phyloP scores from a whole-genome alignment of 2,888 invertebrate genomes.

The Nemapogon koenigi region DNA sequence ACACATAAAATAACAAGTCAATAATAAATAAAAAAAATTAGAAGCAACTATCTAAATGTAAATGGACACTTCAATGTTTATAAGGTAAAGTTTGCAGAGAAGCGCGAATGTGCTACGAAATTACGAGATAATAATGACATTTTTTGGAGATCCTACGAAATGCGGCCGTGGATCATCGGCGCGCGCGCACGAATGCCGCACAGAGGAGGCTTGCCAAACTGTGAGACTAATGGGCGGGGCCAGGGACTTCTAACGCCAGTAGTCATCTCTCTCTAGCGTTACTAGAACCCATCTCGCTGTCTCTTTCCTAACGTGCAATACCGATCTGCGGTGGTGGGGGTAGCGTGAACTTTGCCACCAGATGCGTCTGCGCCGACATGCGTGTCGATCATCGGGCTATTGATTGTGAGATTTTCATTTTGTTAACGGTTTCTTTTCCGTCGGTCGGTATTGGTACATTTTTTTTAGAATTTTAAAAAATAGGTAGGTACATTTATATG shows the following conservation, averaged over 20 bases:
- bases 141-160: neutral
- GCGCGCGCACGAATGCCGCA: slow-evolving; percentile 58
- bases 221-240: slow-evolving; percentile 44
- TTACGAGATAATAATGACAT: neutral
- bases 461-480: no score
- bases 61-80: no score
- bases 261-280: slow-evolving; percentile 32
- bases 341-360: slow-evolving; percentile 60
- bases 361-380: no score
- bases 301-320: slow-evolving; percentile 52
- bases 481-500: no score
- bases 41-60: neutral
- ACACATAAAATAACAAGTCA: slow-evolving; percentile 15
- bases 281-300: slow-evolving; percentile 19
- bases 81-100: neutral
- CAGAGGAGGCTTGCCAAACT: slow-evolving; percentile 52
- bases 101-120: neutral
- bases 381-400: no score
- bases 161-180: slow-evolving; percentile 37
- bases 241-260: slow-evolving; percentile 50
- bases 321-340: slow-evolving; percentile 40
- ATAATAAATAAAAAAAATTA: slow-evolving; percentile 9
- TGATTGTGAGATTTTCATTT: no score
- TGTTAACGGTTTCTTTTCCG: no score
- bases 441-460: no score